These are phyloP conservation scores for Alosa alosa DNA, from an alignment of 2,113 vertebrate species.

Conservation along the genomic window DNA sequence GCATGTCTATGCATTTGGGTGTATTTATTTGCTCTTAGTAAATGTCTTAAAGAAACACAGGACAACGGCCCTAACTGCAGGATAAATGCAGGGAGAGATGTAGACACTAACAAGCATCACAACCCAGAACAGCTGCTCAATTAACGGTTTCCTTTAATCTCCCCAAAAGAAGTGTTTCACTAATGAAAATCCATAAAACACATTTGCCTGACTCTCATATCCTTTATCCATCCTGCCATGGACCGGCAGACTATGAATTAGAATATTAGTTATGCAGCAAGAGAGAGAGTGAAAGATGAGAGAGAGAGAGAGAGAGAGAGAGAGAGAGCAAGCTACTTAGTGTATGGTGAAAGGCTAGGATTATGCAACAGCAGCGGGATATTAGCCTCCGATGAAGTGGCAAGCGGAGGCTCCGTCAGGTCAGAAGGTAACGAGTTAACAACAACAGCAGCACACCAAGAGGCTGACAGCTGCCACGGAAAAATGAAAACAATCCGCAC, in stretches of 20 bases:
- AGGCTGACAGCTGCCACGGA: conserved; percentile 2
- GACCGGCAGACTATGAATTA: not conserved
- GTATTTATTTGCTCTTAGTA: too few species aligned
- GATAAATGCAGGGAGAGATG: too few species aligned
- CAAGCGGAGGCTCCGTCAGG: not conserved
- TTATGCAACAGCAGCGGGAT: not conserved
- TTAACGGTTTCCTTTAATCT: too few species aligned
- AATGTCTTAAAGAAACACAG: too few species aligned
- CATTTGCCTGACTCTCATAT: not conserved
- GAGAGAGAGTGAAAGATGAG: not conserved
- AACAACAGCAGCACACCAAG: not conserved
- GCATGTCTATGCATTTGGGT: too few species aligned
- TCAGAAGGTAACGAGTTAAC: conserved; percentile 4
- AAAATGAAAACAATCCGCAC: conserved; percentile 8
- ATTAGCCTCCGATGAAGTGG: not conserved
- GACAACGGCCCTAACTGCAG: too few species aligned
- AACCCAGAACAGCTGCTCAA: too few species aligned
- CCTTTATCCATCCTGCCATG: not conserved
- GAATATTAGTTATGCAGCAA: not conserved
- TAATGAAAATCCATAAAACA: not conserved
- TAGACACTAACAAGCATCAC: too few species aligned
- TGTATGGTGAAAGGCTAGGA: not conserved
- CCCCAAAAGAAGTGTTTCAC: too few species aligned
- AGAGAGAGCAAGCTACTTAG: not conserved
- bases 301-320: not conserved